These are phyloP conservation scores for Glareola pratincola DNA, from an alignment of 2,113 vertebrate species.

Conservation along the genomic window DNA sequence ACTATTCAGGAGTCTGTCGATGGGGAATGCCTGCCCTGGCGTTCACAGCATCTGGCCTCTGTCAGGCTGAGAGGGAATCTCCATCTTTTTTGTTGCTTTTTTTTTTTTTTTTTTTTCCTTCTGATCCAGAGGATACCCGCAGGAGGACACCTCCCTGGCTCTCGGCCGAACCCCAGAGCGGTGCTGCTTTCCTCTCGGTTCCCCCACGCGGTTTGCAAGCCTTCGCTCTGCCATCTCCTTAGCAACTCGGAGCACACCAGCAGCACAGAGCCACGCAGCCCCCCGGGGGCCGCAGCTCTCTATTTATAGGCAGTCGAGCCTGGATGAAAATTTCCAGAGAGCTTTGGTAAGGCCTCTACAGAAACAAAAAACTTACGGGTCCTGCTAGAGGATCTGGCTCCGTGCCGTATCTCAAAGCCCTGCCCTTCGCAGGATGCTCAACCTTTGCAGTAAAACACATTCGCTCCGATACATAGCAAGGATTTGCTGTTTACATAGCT, in stretches of 20 bases:
- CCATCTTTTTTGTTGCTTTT: neutral
- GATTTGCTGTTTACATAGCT: constrained; percentile 35
- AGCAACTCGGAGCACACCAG: constrained; percentile 47
- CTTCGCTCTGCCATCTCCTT: constrained; percentile 43
- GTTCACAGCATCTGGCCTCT: neutral
- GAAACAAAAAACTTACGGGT: neutral
- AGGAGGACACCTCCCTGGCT: constrained; percentile 16
- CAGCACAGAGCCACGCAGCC: constrained; percentile 33
- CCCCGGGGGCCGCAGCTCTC: constrained; percentile 19
- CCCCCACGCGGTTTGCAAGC: neutral
- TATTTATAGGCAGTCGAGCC: neutral
- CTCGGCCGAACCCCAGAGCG: neutral
- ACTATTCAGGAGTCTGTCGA: neutral
- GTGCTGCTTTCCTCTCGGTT: neutral
- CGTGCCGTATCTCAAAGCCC: neutral
- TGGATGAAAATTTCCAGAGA: constrained; percentile 47
- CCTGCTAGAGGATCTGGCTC: neutral
- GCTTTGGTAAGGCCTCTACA: neutral
- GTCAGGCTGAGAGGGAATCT: constrained; percentile 29
- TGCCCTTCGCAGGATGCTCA: neutral
- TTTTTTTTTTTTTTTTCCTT: neutral
- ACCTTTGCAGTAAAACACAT: neutral
- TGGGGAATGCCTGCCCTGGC: neutral
- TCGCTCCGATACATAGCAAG: neutral
- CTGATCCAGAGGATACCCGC: neutral